Base-by-base conservation (phyloP, 1,140 invertebrate species). In the Wiebesia pumilae region DNA sequence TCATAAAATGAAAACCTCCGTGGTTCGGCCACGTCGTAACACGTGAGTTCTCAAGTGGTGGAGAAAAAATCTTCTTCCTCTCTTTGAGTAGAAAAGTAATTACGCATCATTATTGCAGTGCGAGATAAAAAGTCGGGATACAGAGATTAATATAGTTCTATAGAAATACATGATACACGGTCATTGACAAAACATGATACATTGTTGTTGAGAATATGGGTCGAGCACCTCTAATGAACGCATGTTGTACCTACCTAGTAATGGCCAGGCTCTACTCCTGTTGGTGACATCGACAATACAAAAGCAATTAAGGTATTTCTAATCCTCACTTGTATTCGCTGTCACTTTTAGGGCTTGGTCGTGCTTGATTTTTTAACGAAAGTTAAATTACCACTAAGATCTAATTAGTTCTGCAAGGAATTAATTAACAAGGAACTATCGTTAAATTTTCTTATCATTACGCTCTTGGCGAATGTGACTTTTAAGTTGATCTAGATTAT, bases 1-100 rank as follows among this genome's bases (percentile, higher is more conserved):
- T 89, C 88, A 82, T 89, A 90, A 90, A 90, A 90, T 85, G 88
- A 90, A 90, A 90, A 90, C 88, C 88, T 88, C 83, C 9, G 81
- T 81, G 86, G 67, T 89, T 89, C 84, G 84, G 87, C 89, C 89
- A 88, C 87, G 87, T 24, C 33, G 27, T 62, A 67, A 54, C 83
- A 67, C 51, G 86, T 85, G 77, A 51, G 2, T 65, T 87, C 87
- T 82, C 86, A 35, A 87, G 81, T 85, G 86, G 47, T 86, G 86
- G 51, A 86, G 88, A 88, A 88, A 90, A 83, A 83, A 83, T 35
- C 40, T 2, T 67, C 43, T 67, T 67, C n/a, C 0, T 33, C 21
- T 71, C 65, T n/a, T 9, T 16, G 9, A 9, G 12, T 1, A 16
- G 21, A 27, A 16, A 33, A 51, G 24, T 51, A 40, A 62, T 30